Evolutionary conservation across 2,797 vertebrate species (phyloP).

Genomic region (Zenarchopterus dispar): DNA sequence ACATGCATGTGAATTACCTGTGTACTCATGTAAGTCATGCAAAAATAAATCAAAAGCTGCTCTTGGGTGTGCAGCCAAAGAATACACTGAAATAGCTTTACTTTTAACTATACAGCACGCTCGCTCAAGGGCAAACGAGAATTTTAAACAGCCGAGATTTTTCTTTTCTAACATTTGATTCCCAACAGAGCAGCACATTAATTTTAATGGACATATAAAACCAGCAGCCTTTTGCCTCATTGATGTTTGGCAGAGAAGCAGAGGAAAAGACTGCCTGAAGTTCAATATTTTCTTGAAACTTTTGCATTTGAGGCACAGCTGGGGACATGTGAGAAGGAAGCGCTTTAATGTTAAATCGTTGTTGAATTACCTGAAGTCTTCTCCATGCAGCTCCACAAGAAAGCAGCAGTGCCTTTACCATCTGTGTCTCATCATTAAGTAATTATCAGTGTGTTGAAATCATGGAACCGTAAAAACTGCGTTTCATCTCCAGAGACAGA

Average conservation of each 20-base stretch:
- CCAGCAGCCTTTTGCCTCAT: slow-evolving; percentile 31
- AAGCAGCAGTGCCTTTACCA: slow-evolving; percentile 5
- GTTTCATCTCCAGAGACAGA: slow-evolving; percentile 18
- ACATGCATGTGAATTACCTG: neutral
- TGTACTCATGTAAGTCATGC: no score
- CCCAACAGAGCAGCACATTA: slow-evolving; percentile 19
- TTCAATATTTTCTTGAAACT: neutral
- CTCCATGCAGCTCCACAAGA: neutral
- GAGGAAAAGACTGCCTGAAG: slow-evolving; percentile 17
- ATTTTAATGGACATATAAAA: slow-evolving; percentile 41
- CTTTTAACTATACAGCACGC: no score
- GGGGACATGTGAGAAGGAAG: neutral
- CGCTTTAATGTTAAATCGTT: slow-evolving; percentile 15
- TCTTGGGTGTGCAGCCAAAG: no score
- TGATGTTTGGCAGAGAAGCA: slow-evolving; percentile 24
- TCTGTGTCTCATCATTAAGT: slow-evolving; percentile 48
- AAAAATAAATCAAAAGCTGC: no score
- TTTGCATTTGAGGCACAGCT: slow-evolving; percentile 20
- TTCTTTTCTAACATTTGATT: slow-evolving; percentile 16
- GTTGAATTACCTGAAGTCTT: slow-evolving; percentile 4
- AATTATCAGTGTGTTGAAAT: slow-evolving; percentile 41
- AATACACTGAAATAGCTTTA: no score
- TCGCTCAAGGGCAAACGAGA: no score
- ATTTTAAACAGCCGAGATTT: no score
- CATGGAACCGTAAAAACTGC: slow-evolving; percentile 13